Evolutionary conservation across 2,888 invertebrate species (phyloP).

Genomic region (Drosophila phalerata): DNA sequence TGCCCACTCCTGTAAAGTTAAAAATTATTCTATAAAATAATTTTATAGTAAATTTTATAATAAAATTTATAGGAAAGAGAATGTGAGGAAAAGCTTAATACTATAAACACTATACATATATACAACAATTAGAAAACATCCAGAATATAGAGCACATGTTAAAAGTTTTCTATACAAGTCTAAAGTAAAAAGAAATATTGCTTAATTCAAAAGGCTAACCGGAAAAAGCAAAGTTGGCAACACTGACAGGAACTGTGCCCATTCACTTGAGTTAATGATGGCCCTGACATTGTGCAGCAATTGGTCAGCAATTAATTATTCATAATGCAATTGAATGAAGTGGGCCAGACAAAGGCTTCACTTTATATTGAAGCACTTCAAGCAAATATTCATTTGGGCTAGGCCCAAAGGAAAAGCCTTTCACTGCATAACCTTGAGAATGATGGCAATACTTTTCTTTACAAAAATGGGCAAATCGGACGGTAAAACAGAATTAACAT

Average conservation of each 20-base stretch:
- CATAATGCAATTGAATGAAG: conserved; percentile 65
- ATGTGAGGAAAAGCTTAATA: not conserved
- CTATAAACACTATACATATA: not conserved
- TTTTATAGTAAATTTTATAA: too few relatives aligned
- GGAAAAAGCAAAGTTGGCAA: conserved; percentile 3
- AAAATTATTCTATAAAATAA: too few relatives aligned
- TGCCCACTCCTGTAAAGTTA: not conserved
- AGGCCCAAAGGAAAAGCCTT: conserved; percentile 53
- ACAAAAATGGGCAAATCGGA: conserved; percentile 12
- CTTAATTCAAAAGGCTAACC: not conserved
- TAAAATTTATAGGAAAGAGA: not conserved
- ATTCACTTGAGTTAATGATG: conserved; percentile 67
- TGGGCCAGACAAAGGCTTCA: conserved; percentile 36
- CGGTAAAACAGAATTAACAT: conserved; percentile 56
- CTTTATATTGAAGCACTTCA: conserved; percentile 21
- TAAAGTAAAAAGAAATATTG: too few relatives aligned
- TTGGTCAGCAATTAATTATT: conserved; percentile 70
- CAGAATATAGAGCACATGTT: not conserved
- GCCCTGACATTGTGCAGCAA: conserved; percentile 62
- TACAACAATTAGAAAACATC: not conserved
- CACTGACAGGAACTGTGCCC: conserved; percentile 9
- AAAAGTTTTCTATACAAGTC: not conserved
- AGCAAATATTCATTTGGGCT: conserved; percentile 52
- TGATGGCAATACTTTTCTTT: conserved; percentile 9
- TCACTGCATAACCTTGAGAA: conserved; percentile 51